Evolutionary conservation across 2,888 invertebrate species (phyloP), one percentile per base, ranked within the genome.

Genomic region (Limenitis camilla): DNA sequence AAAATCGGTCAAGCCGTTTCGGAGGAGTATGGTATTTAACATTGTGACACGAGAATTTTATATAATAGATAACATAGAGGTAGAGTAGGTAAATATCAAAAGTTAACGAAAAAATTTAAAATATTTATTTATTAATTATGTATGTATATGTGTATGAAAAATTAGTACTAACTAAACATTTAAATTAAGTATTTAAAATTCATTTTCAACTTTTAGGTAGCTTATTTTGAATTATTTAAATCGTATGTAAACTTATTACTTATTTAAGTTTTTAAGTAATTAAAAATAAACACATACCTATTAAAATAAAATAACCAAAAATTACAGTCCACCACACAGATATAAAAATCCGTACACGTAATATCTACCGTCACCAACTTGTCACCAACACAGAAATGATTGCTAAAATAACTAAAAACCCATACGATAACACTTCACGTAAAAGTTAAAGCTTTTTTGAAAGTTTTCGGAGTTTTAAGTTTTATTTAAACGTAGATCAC

Each of bases 281-380:
- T 28, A 44, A 33, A 19, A 28, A 29, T 31, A 44, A 9, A 33
- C 29, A 40, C 35, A 44, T 35, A 29, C 10, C 9, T 39, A 30
- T 30, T 29, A 39, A 19, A 51, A 30, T 33, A 40, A 5, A 39
- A n/a, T 11, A 38, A 40, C 40, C 35, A 52, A 41, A 40, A 40
- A 7, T 52, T 44, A 33, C 46, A 52, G 53, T 52, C 53, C 43
- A 51, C 44, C 19, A n/a, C 40, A 51, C 44, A 50, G 33, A 19
- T 51, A 51, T 38, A 30, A 51, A 51, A 44, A 51, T 45, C 40
- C 44, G 40, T 51, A 45, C 40, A 51, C 44, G 50, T 45, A 40
- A 41, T 56, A 50, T 56, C 42, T 42, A 45, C 76, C 75, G 76
- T 73, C 73, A 76, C 73, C 71, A 76, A 76, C 72, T 72, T 78